Conservation (phyloP, 2,888 invertebrate genomes). For the Apoderus coryli region DNA sequence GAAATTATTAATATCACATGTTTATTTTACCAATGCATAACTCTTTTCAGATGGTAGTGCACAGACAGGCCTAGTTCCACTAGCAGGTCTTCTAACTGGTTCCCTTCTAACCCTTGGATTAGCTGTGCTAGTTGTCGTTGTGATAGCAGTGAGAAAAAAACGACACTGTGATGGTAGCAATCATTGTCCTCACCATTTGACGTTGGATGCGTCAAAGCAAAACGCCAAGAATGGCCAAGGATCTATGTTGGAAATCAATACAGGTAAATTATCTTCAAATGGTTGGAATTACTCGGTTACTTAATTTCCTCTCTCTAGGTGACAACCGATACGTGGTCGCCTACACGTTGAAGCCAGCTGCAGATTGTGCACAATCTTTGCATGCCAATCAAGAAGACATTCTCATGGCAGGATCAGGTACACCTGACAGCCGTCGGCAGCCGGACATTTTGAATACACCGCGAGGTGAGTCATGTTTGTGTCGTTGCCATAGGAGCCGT, state of each 20-base stretch:
- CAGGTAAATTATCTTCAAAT: conserved; percentile 30
- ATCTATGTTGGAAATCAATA: conserved; percentile 58
- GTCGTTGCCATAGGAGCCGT: conserved; percentile 18
- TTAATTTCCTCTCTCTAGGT: conserved; percentile 10
- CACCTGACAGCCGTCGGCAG: conserved; percentile 26
- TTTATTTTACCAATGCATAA: too few species aligned
- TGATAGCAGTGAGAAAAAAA: conserved; percentile 47
- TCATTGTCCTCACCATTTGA: conserved; percentile 30
- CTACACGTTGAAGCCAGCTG: conserved; percentile 62
- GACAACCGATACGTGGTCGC: conserved; percentile 76
- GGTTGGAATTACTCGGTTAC: not conserved
- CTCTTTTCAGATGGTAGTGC: conserved; percentile 48
- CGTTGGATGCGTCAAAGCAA: conserved; percentile 33
- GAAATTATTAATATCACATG: too few species aligned
- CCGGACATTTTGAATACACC: conserved; percentile 65
- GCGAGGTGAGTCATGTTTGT: conserved; percentile 40
- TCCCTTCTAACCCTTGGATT: conserved; percentile 49
- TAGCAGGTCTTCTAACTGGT: conserved; percentile 54
- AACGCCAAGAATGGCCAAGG: conserved; percentile 36
- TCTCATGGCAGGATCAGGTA: conserved; percentile 20
- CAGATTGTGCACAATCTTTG: conserved; percentile 25
- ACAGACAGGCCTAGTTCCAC: conserved; percentile 53
- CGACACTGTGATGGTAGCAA: conserved; percentile 32
- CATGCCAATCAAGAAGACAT: conserved; percentile 15
- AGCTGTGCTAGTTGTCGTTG: conserved; percentile 46